These are phyloP conservation scores for Otolemur crassicaudatus DNA, from an alignment of 2,797 vertebrate species.

Conservation along the genomic window DNA sequence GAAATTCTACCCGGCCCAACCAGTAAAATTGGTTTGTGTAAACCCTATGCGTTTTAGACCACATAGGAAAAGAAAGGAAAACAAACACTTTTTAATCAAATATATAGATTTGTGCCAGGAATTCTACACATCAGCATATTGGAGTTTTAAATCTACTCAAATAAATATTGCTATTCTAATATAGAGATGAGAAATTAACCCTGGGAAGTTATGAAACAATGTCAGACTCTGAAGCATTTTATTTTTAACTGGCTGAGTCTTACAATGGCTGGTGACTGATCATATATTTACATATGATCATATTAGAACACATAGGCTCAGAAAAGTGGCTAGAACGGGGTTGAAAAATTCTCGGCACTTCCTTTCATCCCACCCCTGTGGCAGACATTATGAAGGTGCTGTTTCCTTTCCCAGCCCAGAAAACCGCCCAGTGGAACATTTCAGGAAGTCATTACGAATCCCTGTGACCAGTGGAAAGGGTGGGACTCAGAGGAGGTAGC, in stretches of 20 bases:
- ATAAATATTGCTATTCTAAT: conserved; percentile 42
- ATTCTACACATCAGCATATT: neutral
- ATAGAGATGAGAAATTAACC: neutral
- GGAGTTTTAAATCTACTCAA: conserved; percentile 36
- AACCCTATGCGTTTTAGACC: conserved; percentile 43
- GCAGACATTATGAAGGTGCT: neutral
- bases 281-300: neutral
- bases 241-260: conserved; percentile 41
- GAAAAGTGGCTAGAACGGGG: neutral
- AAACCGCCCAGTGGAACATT: neutral
- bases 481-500: neutral
- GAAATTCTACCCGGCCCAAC: conserved; percentile 65
- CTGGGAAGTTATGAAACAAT: neutral
- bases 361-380: neutral
- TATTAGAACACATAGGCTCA: neutral
- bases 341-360: conserved; percentile 11
- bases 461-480: neutral
- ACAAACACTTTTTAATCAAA: conserved; percentile 39
- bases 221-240: conserved; percentile 22
- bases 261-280: neutral
- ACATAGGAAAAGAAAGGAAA: conserved; percentile 46
- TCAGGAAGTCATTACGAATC: conserved; percentile 44
- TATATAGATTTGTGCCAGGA: neutral
- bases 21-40: conserved; percentile 16
- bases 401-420: neutral